Conservation (phyloP, 2,888 invertebrate species). For the Papilio elwesi region DNA sequence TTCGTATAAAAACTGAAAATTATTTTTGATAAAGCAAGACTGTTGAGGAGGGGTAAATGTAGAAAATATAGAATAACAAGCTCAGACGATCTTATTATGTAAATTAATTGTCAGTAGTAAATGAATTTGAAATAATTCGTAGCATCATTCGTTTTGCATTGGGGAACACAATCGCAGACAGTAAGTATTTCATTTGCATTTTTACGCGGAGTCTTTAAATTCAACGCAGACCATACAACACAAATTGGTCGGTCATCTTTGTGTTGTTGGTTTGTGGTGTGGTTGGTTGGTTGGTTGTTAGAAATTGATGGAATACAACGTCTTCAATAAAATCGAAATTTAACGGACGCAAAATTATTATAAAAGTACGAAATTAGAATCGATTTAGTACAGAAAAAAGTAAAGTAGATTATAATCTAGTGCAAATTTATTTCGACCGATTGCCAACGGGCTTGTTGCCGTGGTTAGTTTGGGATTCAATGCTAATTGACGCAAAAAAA, state of each 20-base stretch:
- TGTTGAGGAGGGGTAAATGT: constrained; percentile 12
- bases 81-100: constrained; percentile 6
- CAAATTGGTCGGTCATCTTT: too few relatives aligned
- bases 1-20: constrained; percentile 8
- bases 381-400: background rate
- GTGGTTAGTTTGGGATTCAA: constrained; percentile 40
- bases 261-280: too few relatives aligned
- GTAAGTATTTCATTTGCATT: background rate
- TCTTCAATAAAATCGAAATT: background rate
- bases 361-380: background rate
- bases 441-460: constrained; percentile 32
- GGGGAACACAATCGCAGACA: background rate
- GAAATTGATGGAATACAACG: background rate
- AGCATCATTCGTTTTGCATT: background rate
- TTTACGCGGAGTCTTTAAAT: background rate
- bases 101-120: constrained; percentile 3
- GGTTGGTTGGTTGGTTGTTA: too few relatives aligned
- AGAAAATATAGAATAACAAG: background rate
- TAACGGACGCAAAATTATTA: background rate
- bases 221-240: too few relatives aligned
- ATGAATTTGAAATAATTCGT: too few relatives aligned
- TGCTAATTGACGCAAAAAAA: constrained; percentile 58
- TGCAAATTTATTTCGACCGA: constrained; percentile 35
- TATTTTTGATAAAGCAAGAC: constrained; percentile 7
- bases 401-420: constrained; percentile 26